Percentiles rank a stretch among this genome's conserved stretches.
phyloP scores from a whole-genome alignment of 1,140 invertebrate species.

The Penaeus indicus region DNA sequence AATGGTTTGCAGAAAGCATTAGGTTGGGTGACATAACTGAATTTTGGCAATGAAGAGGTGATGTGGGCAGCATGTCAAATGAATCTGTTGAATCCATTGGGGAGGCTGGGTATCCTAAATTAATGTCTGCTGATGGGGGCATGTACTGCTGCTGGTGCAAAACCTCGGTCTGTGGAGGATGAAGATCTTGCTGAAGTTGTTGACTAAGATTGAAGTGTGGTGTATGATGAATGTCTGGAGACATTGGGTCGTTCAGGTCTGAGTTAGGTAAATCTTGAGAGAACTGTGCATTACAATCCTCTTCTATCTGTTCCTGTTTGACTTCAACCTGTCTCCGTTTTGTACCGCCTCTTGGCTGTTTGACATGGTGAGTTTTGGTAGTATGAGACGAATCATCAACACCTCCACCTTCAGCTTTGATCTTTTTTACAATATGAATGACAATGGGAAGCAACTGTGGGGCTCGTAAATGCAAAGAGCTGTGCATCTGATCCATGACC shows the following conservation, averaged over 20 bases:
- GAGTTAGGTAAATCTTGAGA: constrained; percentile 19
- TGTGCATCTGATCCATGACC: constrained; percentile 55
- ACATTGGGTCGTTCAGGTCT: constrained; percentile 1
- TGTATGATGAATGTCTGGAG: constrained; percentile 2
- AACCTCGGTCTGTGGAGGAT: constrained; percentile 1
- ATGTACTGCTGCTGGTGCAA: constrained; percentile 28
- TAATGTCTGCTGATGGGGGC: background rate
- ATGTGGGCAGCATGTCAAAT: constrained; percentile 36
- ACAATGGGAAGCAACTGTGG: constrained; percentile 53
- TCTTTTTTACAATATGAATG: constrained; percentile 56
- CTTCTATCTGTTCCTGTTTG: constrained; percentile 31
- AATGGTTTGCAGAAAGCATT: background rate
- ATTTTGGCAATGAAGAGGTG: constrained; percentile 19
- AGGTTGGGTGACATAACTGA: constrained; percentile 16
- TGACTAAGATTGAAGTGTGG: constrained; percentile 15
- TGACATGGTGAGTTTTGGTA: background rate
- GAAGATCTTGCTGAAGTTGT: constrained; percentile 26
- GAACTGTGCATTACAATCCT: background rate
- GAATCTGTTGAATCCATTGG: constrained; percentile 56
- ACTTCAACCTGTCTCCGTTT: constrained; percentile 37
- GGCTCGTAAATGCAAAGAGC: constrained; percentile 43
- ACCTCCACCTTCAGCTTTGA: constrained; percentile 10
- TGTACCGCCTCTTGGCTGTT: constrained; percentile 14
- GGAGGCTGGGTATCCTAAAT: constrained; percentile 26
- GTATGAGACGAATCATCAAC: too few relatives aligned